Conservation (phyloP, 2,797 vertebrate species). For the Poeciliopsis turneri region DNA sequence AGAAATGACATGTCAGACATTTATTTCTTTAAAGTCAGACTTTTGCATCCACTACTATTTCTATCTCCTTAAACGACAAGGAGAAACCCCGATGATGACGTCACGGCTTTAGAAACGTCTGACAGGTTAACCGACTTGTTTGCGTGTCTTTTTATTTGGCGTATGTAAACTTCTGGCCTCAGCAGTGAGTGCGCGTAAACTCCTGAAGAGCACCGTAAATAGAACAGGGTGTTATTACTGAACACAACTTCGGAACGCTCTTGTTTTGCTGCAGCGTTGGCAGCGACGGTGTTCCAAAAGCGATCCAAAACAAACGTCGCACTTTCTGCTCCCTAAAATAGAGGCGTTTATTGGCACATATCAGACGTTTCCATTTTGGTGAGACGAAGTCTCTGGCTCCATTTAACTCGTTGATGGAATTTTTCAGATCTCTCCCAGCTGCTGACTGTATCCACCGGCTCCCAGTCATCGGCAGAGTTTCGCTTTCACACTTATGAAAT, state of each 20-base stretch:
- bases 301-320: slow-evolving; percentile 21
- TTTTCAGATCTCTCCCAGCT: slow-evolving; percentile 7
- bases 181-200: not conserved
- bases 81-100: not conserved
- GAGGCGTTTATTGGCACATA: not conserved
- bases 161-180: not conserved
- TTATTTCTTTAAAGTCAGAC: not conserved
- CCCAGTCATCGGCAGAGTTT: slow-evolving; percentile 8
- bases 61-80: not conserved
- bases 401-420: slow-evolving; percentile 2
- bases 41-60: not conserved
- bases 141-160: not conserved
- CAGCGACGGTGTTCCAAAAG: slow-evolving; percentile 6
- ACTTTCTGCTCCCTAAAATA: slow-evolving; percentile 45
- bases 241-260: not conserved
- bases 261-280: slow-evolving; percentile 1
- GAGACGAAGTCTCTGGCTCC: not conserved
- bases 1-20: not conserved
- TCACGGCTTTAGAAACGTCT: not conserved
- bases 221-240: not conserved
- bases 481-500: not conserved
- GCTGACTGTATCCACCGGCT: not conserved
- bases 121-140: not conserved
- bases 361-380: slow-evolving; percentile 5
- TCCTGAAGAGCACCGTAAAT: not conserved